These are phyloP conservation scores for Pammene fasciana DNA, from an alignment of 2,888 invertebrate species.

Conservation along the genomic window DNA sequence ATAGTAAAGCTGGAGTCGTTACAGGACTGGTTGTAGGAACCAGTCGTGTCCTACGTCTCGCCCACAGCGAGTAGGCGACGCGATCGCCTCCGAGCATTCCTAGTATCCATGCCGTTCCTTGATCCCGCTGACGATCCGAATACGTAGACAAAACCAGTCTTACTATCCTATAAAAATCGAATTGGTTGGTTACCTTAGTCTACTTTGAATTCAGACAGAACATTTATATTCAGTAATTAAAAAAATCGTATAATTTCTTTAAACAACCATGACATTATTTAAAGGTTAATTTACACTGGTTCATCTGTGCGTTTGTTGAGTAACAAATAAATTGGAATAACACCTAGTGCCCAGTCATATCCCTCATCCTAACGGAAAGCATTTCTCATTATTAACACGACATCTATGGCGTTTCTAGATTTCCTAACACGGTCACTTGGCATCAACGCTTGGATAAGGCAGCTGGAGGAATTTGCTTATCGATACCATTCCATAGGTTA, in stretches of 20 bases:
- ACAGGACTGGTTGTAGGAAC: slow-evolving; percentile 43
- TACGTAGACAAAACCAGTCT: not conserved
- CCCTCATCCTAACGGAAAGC: slow-evolving; percentile 49
- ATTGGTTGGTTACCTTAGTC: too few relatives aligned
- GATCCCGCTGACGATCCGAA: slow-evolving; percentile 7
- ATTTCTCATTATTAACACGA: slow-evolving; percentile 54
- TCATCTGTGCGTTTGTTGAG: not conserved
- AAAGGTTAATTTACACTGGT: not conserved
- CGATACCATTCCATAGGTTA: slow-evolving; percentile 15
- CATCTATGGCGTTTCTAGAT: slow-evolving; percentile 45
- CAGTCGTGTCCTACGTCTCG: slow-evolving; percentile 39
- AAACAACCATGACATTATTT: not conserved
- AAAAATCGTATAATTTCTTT: too few relatives aligned
- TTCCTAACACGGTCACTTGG: slow-evolving; percentile 20
- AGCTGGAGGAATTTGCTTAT: slow-evolving; percentile 17
- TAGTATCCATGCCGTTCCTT: slow-evolving; percentile 13
- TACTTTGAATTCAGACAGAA: too few relatives aligned
- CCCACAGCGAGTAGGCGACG: slow-evolving; percentile 50
- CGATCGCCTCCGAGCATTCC: slow-evolving; percentile 51
- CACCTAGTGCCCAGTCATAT: slow-evolving; percentile 36
- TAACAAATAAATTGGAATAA: not conserved
- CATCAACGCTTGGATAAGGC: slow-evolving; percentile 10
- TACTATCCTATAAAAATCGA: too few relatives aligned
- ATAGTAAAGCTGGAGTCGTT: slow-evolving; percentile 23
- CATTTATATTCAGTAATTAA: too few relatives aligned